These are phyloP conservation scores for Eurois occulta DNA, from an alignment of 2,888 invertebrate species.

Conservation along the genomic window DNA sequence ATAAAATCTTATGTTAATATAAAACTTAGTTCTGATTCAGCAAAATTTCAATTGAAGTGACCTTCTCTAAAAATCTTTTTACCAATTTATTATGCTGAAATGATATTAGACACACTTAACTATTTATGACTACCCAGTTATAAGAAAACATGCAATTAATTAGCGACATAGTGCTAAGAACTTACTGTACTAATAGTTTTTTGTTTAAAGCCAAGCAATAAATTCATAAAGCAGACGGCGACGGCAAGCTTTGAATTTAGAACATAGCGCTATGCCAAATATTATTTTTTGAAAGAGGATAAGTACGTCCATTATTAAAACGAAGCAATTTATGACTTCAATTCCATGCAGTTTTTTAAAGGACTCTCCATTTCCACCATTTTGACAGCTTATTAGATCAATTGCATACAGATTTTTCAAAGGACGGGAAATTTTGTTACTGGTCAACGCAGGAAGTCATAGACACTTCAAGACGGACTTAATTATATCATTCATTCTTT, in stretches of 20 bases:
- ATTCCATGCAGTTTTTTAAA: background rate
- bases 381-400: background rate
- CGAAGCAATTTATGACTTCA: background rate
- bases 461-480: background rate
- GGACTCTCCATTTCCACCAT: background rate
- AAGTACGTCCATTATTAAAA: background rate
- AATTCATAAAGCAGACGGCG: background rate
- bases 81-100: slow-evolving; percentile 63
- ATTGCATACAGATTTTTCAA: background rate
- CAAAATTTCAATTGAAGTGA: background rate
- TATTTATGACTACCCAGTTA: slow-evolving; percentile 71
- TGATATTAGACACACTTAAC: slow-evolving; percentile 73
- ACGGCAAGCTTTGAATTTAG: slow-evolving; percentile 1
- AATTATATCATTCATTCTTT: slow-evolving; percentile 34
- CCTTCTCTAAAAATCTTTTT: background rate
- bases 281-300: background rate
- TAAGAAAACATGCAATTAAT: slow-evolving; percentile 81
- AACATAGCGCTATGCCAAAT: background rate
- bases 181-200: slow-evolving; percentile 68
- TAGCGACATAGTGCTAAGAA: slow-evolving; percentile 81
- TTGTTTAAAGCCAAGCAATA: slow-evolving; percentile 2
- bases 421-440: background rate
- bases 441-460: background rate
- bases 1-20: background rate
- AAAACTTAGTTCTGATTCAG: background rate